Evolutionary conservation across 92 coral and sea anemone genomes (phyloP), one percentile per base, ranked within the genome.

Genomic region (Paragorgia papillata): DNA sequence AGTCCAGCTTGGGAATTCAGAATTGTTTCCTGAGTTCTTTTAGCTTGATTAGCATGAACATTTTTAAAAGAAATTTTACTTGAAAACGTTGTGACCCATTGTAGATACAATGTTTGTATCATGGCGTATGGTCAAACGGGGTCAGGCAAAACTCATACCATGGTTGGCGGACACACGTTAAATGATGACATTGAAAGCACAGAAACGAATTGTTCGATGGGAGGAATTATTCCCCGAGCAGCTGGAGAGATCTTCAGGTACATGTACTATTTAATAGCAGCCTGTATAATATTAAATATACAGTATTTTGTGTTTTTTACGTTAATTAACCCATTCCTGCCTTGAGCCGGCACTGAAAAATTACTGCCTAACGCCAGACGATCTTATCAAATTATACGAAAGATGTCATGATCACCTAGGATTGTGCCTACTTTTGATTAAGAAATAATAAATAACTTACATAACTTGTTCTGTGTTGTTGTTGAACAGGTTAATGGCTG

Each of bases 81-180:
- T n/a, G 43, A 4, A 37, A 37, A 37, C 10, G 43, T n/a, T 37
- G 43, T 37, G 43, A 37, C 43, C 4, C n/a, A 46, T 46, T 28
- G 0, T 58, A 94, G 98, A 9, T 94, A 90, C 59, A 94, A 94
- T 41, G 98, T 94, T 31, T 94, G 98, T n/a, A 90, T 94, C 76
- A 94, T 94, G 98, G 98, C 98, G 9, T 94, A 94, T 40, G 98
- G 98, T 7, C 98, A 94, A 76, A 94, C 98, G 9, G 98, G 98
- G 0, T 94, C 98, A 21, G 98, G 98, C 2, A 94, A 94, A 54
- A 94, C 98, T 4, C 98, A 94, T 79, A 94, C 98, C 28, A 94
- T 94, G 98, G 69, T 94, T 2, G 98, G 98, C 6, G 91, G 94
- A 21, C 98, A 94, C 64, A 92, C 87, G 5, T 50, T 94, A 20